Percentiles rank a stretch among this genome's conserved stretches.
phyloP scores from a whole-genome alignment of 2,113 vertebrate genomes.

The Clupea harengus region DNA sequence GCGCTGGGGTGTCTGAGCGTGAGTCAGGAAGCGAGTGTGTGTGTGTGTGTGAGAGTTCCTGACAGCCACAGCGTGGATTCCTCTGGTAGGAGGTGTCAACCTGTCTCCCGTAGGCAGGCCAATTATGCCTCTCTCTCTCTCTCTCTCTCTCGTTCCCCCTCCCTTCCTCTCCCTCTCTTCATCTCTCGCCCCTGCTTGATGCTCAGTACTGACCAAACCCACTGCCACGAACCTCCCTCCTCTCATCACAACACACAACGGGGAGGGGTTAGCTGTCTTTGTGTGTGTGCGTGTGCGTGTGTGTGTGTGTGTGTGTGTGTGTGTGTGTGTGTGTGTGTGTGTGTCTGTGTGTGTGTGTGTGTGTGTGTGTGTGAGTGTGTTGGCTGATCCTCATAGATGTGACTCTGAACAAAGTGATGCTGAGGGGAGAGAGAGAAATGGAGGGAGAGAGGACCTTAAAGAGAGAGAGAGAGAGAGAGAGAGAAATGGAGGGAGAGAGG shows the following conservation, averaged over 20 bases:
- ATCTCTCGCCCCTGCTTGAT: neutral
- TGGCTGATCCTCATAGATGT: conserved; percentile 8
- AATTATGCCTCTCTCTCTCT: conserved; percentile 46
- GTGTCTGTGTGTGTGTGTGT: conserved; percentile 23
- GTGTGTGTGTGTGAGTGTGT: conserved; percentile 29
- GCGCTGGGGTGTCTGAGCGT: conserved; percentile 7
- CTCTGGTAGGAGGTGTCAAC: conserved; percentile 50
- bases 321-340: neutral
- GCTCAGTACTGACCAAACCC: neutral
- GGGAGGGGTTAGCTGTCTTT: neutral
- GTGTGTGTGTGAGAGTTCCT: too few species aligned
- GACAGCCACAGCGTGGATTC: conserved; percentile 46
- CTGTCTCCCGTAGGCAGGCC: conserved; percentile 47
- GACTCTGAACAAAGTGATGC: neutral
- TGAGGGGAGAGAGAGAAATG: neutral
- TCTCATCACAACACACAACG: neutral
- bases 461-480: neutral
- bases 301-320: conserved; percentile 25
- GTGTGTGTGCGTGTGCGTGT: neutral
- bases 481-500: neutral
- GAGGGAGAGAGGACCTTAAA: neutral
- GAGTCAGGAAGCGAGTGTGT: neutral
- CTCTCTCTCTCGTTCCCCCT: conserved; percentile 18
- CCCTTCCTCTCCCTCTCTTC: neutral
- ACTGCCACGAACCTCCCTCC: neutral